Conservation (phyloP, 2,888 invertebrate species). For the Hypselothyrea guttata region DNA sequence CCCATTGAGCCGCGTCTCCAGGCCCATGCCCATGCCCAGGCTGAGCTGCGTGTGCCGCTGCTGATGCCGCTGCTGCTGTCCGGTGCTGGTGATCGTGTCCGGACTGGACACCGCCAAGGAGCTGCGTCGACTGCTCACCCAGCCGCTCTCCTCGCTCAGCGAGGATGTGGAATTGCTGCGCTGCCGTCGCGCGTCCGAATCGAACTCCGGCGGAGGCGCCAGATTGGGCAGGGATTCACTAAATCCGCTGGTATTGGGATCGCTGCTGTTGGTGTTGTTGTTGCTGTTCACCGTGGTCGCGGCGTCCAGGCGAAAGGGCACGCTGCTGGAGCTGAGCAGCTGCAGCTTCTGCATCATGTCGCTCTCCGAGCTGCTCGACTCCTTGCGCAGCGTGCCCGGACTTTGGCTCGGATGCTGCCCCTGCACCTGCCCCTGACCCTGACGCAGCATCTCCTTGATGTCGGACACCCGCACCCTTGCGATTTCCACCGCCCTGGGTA, state of each 20-base stretch:
- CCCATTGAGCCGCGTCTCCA: conserved; percentile 84
- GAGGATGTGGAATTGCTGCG: conserved; percentile 85
- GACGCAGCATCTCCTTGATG: conserved; percentile 81
- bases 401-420: conserved; percentile 2
- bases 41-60: conserved; percentile 63
- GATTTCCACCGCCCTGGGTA: conserved; percentile 81
- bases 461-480: conserved; percentile 81
- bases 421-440: conserved; percentile 44
- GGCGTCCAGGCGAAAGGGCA: conserved; percentile 86
- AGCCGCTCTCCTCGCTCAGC: conserved; percentile 92
- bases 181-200: conserved; percentile 81
- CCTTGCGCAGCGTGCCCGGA: conserved; percentile 65
- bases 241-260: conserved; percentile 83
- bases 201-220: conserved; percentile 86
- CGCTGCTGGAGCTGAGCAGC: conserved; percentile 84
- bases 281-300: conserved; percentile 65
- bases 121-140: conserved; percentile 91
- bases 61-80: conserved; percentile 39
- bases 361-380: conserved; percentile 84
- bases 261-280: conserved; percentile 72
- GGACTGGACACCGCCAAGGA: conserved; percentile 86
- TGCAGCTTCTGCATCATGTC: conserved; percentile 82
- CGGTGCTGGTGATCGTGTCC: conserved; percentile 82
- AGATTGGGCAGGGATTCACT: conserved; percentile 89
- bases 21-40: conserved; percentile 71